These are phyloP conservation scores for Bos taurus DNA, from an alignment of 2,113 vertebrate genomes.

Conservation along the genomic window ARS-UCD2.0 NC_037331.1:96101501-96102000, in stretches of 20 bases:
- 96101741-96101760: fast-evolving
- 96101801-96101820: background rate
- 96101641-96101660: background rate
- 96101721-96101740: background rate
- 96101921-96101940: background rate
- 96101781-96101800: fast-evolving
- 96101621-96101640: background rate
- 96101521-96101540: background rate
- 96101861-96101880: background rate
- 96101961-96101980: background rate
- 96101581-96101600: background rate
- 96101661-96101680: fast-evolving
- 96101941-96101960: background rate
- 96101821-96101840: background rate
- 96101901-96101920: background rate
- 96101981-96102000: background rate
- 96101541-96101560: background rate
- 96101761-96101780: background rate
- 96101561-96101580: background rate
- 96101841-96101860: background rate
- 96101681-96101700: background rate
- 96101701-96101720: background rate
- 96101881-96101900: background rate
- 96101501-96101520: background rate
- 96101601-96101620: background rate